A percentile compares a stretch with the other conserved stretches of the same genome.
Evolutionary conservation across 2,113 vertebrate genomes (phyloP).

Genomic region (rabbit (Oryctolagus cuniculus)): DNA sequence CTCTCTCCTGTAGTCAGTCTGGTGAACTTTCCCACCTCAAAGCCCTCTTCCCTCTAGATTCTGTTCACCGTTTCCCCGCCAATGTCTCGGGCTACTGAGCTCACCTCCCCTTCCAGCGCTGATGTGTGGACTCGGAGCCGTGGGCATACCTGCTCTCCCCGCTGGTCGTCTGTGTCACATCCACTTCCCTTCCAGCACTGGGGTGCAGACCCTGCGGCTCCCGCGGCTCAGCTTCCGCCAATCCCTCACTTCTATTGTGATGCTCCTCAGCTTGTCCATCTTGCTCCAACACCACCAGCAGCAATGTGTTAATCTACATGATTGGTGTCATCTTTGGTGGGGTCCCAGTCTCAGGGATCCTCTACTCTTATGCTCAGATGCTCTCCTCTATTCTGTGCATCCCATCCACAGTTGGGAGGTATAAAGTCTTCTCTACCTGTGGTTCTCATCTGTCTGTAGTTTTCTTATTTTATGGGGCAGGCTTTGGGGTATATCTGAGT

Average conservation of each 20-base stretch:
- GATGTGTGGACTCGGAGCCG: too few species aligned
- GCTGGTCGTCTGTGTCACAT: too few species aligned
- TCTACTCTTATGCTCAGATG: not conserved
- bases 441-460: not conserved
- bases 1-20: too few species aligned
- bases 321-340: not conserved
- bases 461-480: not conserved
- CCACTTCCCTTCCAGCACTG: too few species aligned
- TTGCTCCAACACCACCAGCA: not conserved
- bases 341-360: not conserved
- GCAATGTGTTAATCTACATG: not conserved
- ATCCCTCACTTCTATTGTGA: conserved; percentile 40
- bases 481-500: not conserved
- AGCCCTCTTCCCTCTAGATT: too few species aligned
- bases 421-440: not conserved
- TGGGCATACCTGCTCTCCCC: too few species aligned
- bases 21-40: too few species aligned
- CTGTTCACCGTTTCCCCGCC: too few species aligned
- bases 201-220: too few species aligned
- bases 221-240: too few species aligned
- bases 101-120: too few species aligned
- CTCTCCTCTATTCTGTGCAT: not conserved
- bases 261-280: not conserved
- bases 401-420: not conserved
- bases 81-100: too few species aligned